Evolutionary conservation across 2,113 vertebrate species (phyloP), one percentile per base, ranked within the genome.

Genomic region (Polypterus senegalus): DNA sequence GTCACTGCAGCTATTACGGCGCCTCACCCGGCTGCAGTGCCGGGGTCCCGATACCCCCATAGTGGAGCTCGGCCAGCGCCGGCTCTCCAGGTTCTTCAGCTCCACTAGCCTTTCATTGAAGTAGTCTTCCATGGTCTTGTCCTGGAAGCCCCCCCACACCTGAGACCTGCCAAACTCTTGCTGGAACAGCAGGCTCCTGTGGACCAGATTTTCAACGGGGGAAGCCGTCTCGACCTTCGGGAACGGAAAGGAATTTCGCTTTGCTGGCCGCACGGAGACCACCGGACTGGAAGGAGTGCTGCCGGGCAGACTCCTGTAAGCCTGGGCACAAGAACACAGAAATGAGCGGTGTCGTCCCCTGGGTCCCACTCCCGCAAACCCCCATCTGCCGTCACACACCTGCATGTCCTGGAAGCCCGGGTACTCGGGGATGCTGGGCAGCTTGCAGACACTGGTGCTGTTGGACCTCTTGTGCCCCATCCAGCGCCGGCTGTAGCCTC

Each of bases 391-490:
- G 4, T 49, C 49, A 75, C 78, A 59, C 46, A 82, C 78, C 78
- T 77, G 75, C 3, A 73, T 6, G 4, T 82, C 78, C 74, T 81
- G 78, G 63, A 77, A 79, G 59, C 80, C 78, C 48, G 77, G 76
- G 5, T 81, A 78, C 8, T 82, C 77, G 0, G 80, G 80, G 57
- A 81, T 81, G 69, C 71, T 74, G 65, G 80, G 76, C 64, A 82
- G 63, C 53, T 60, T 64, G 9, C 69, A 59, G 46, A 56, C 49
- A 61, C 65, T 67, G 9, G 7, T 4, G 0, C 70, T 71, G 56
- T 68, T 73, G 1, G 78, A 54, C 6, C 56, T 4, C 11, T 60
- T 59, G 1, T 5, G 65, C 10, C 11, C 66, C 54, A 5, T 11
- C 2, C 0, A 27, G 61, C 63, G 57, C 0, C 0, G 9, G 5